Percentiles rank a stretch among this genome's conserved stretches.
phyloP scores from a whole-genome alignment of 92 coral and sea anemone genomes.

The Bergia puertoricense region DNA sequence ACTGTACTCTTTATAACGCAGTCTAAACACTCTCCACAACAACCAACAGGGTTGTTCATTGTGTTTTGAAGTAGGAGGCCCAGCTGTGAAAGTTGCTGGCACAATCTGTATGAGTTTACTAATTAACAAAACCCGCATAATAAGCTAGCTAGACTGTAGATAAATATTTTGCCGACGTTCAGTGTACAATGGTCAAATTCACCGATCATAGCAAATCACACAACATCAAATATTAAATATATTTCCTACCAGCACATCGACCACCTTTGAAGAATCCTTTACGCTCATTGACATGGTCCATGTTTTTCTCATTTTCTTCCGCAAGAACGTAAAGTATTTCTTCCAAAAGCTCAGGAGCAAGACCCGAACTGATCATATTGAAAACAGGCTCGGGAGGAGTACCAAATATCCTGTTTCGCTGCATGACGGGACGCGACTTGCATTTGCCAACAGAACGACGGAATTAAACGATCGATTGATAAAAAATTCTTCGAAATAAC shows the following conservation, averaged over 20 bases:
- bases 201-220: too few relatives aligned
- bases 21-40: background rate
- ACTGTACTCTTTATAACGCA: background rate
- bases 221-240: background rate
- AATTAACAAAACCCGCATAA: too few relatives aligned
- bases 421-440: slow-evolving; percentile 52
- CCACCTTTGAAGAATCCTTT: slow-evolving; percentile 95
- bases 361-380: slow-evolving; percentile 84
- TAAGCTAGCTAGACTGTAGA: too few relatives aligned
- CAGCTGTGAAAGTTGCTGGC: too few relatives aligned
- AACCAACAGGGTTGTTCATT: too few relatives aligned
- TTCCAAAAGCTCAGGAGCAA: slow-evolving; percentile 90
- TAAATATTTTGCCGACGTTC: too few relatives aligned
- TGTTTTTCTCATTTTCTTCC: slow-evolving; percentile 90
- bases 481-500: too few relatives aligned
- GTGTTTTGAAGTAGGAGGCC: too few relatives aligned
- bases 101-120: too few relatives aligned
- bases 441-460: background rate
- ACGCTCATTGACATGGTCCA: slow-evolving; percentile 80
- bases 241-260: slow-evolving; percentile 73
- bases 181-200: too few relatives aligned
- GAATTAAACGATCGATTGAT: background rate
- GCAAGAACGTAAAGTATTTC: slow-evolving; percentile 93
- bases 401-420: slow-evolving; percentile 86
- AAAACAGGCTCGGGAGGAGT: slow-evolving; percentile 99